These are phyloP conservation scores for Aphyosemion australe DNA, from an alignment of 2,113 vertebrate genomes.

Conservation along the genomic window DNA sequence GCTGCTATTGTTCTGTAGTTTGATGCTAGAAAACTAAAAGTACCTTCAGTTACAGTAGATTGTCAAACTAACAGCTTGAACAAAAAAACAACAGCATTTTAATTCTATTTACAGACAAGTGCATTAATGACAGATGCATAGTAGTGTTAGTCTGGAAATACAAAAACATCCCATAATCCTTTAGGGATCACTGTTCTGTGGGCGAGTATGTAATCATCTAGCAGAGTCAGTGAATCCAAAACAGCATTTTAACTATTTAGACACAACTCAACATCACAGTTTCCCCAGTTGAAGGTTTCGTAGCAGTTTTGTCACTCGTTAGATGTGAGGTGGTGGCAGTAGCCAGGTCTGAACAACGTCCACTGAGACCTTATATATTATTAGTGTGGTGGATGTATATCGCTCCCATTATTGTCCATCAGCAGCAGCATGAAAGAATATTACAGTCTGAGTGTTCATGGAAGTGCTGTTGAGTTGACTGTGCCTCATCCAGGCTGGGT, in stretches of 20 bases:
- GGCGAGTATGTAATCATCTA: too few species aligned
- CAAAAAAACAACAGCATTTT: constrained; percentile 41
- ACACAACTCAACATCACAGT: constrained; percentile 35
- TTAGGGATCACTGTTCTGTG: too few species aligned
- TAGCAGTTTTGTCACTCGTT: constrained; percentile 6
- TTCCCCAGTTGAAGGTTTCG: constrained; percentile 29
- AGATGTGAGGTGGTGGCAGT: constrained; percentile 7
- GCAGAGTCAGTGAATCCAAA: too few species aligned
- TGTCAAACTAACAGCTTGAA: constrained; percentile 1
- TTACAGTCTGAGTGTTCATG: neutral
- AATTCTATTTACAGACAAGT: constrained; percentile 49
- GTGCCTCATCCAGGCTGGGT: constrained; percentile 4
- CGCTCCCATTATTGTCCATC: neutral
- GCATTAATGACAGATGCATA: constrained; percentile 40
- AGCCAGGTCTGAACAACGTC: constrained; percentile 1
- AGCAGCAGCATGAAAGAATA: neutral
- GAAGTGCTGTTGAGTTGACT: constrained; percentile 9
- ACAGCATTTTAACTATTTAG: constrained; percentile 7
- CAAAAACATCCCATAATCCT: too few species aligned
- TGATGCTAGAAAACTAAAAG: neutral
- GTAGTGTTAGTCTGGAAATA: too few species aligned
- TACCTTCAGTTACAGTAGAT: constrained; percentile 11
- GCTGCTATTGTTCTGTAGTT: neutral
- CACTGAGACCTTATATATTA: neutral
- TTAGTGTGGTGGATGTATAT: neutral